Conservation (phyloP, 2,113 vertebrate species). For the Bos indicus region DNA sequence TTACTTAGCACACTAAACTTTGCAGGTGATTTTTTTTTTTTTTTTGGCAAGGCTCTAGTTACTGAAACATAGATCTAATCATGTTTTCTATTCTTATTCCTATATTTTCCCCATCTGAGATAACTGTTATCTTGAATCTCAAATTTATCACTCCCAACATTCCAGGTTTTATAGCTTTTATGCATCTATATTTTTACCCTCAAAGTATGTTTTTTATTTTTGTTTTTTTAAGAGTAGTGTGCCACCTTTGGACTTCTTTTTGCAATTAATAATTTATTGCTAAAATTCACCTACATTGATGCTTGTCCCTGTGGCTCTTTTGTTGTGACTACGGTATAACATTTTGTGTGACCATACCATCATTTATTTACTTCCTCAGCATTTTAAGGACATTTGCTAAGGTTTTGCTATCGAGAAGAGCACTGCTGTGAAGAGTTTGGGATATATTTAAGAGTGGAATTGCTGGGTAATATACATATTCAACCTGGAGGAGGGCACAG, state of each 20-base stretch:
- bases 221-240: not conserved
- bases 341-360: not conserved
- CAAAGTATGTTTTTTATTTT: not conserved
- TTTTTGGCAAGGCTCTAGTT: not conserved
- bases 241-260: not conserved
- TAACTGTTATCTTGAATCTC: not conserved
- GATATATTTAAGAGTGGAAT: not conserved
- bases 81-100: not conserved
- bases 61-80: not conserved
- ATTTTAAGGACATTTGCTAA: not conserved
- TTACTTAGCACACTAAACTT: not conserved
- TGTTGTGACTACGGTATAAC: not conserved
- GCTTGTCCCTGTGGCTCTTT: not conserved
- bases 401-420: not conserved
- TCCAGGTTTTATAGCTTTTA: not conserved
- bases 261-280: not conserved
- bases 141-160: not conserved
- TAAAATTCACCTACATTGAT: not conserved
- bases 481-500: not conserved
- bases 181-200: not conserved
- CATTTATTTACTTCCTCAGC: not conserved
- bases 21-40: not conserved
- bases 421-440: not conserved
- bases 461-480: not conserved
- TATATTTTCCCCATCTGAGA: not conserved